Evolutionary conservation across 2,113 vertebrate species (phyloP), one percentile per base, ranked within the genome.

Genomic region (Sarotherodon lohbergeri): DNA sequence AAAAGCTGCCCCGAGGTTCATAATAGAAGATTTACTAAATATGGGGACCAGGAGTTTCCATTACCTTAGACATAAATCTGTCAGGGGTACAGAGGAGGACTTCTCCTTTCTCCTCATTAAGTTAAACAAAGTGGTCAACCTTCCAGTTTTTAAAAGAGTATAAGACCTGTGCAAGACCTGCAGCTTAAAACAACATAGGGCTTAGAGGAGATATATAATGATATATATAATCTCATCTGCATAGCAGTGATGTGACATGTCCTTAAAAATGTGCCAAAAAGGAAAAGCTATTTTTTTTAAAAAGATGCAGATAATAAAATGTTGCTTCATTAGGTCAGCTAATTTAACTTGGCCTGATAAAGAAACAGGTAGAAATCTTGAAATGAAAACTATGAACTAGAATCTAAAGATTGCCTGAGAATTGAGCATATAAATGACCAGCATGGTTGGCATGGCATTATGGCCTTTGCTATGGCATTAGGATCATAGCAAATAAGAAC

Each of bases 41-140:
- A 36, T 0, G 6, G 10, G 10, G 61, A 66, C 32, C 61, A 36
- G 34, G 34, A n/a, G 34, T n/a, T 66, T 0, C 0, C 29, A 61
- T 61, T 6, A 32, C 57, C 57, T 59, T 0, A 14, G 17, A 66
- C 61, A 66, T 6, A 66, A 66, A 63, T n/a, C 59, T 36, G 32
- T 36, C 17, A 63, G 29, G 2, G 5, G 29, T 32, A 0, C 14
- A 61, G 10, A 61, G 14, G 29, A 63, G 59, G 59, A 19, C 5
- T 0, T 63, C 16, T 19, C 16, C 34, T 34, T 63, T 1, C 16
- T 63, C 57, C 27, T 34, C 16, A 0, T 63, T 9, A 63, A 36
- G 59, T 63, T 63, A 0, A n/a, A 12, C 17, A 63, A 12, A 0
- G 9, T 12, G 16, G 17, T 63, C 59, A 63, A 1, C 29, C 9